These are phyloP conservation scores for Entelurus aequoreus DNA, from an alignment of 2,113 vertebrate genomes.

Conservation along the genomic window DNA sequence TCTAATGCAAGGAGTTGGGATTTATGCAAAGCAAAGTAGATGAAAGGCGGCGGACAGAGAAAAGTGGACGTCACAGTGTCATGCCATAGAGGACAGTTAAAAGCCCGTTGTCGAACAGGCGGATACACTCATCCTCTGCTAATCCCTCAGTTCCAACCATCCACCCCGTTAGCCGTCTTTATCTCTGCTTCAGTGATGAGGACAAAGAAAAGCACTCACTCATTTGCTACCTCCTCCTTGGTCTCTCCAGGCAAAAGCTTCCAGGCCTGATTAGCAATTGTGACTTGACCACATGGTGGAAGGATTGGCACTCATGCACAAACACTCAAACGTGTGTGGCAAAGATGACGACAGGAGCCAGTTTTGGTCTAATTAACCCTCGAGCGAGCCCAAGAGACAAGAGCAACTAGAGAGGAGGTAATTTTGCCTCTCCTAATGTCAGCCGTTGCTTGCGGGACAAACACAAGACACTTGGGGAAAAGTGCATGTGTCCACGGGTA, in stretches of 20 bases:
- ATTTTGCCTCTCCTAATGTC: conserved; percentile 63
- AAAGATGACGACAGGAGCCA: conserved; percentile 39
- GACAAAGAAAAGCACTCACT: conserved; percentile 70
- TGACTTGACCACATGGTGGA: conserved; percentile 66
- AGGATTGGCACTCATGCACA: conserved; percentile 52
- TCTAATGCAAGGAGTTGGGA: conserved; percentile 45
- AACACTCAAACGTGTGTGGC: conserved; percentile 26
- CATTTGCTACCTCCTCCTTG: conserved; percentile 45
- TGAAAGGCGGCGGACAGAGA: conserved; percentile 46
- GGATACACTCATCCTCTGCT: conserved; percentile 54
- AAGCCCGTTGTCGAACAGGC: conserved; percentile 44
- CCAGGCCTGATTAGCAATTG: conserved; percentile 67
- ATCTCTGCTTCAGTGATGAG: conserved; percentile 69
- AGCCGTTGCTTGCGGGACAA: conserved; percentile 44
- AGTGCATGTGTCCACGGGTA: conserved; percentile 37
- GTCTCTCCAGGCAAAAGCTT: conserved; percentile 57
- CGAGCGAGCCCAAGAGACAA: conserved; percentile 37
- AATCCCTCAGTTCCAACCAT: conserved; percentile 59
- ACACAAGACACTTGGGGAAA: conserved; percentile 33
- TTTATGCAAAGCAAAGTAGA: conserved; percentile 55
- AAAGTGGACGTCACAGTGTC: conserved; percentile 56
- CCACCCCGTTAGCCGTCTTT: conserved; percentile 62
- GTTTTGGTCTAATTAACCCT: conserved; percentile 56
- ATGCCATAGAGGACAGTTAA: conserved; percentile 63
- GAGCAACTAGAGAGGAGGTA: conserved; percentile 29